These are phyloP conservation scores for Pseudomyrmex sp. DNA, from an alignment of 1,140 invertebrate species.

Conservation along the genomic window DNA sequence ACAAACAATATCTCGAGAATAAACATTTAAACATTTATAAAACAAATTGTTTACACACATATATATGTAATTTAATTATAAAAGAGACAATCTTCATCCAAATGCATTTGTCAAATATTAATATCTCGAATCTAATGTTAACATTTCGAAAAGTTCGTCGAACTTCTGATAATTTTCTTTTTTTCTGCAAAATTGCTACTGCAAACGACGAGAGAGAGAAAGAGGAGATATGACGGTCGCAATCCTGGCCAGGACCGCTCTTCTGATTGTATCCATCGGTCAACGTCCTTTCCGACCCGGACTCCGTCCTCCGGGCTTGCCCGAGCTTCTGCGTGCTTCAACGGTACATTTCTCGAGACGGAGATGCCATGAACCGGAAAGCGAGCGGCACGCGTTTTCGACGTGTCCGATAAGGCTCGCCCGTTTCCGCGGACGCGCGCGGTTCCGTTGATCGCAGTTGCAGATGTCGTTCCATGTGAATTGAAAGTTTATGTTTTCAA, in stretches of 20 bases:
- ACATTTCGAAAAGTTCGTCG: not conserved
- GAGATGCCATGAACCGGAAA: conserved; percentile 27
- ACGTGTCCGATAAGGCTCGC: not conserved
- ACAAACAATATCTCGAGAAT: not conserved
- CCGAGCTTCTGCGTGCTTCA: conserved; percentile 29
- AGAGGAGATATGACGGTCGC: not conserved
- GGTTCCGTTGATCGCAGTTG: not conserved
- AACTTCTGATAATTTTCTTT: not conserved
- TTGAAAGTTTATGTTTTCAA: not conserved
- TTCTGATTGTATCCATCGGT: not conserved
- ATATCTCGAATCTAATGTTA: not conserved
- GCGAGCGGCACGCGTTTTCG: conserved; percentile 16
- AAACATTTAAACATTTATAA: too few species aligned
- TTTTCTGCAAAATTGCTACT: not conserved
- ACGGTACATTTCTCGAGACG: conserved; percentile 24
- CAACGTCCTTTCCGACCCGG: conserved; percentile 29
- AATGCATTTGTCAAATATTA: not conserved
- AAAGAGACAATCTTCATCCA: too few species aligned
- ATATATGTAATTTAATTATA: too few species aligned
- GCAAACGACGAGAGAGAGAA: too few species aligned
- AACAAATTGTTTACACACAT: too few species aligned
- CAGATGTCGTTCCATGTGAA: not conserved
- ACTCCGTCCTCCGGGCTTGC: not conserved
- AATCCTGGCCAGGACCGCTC: conserved; percentile 5
- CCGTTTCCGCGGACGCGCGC: not conserved